Conservation (phyloP, 1,140 invertebrate genomes). For the Plutomurus gul region DNA sequence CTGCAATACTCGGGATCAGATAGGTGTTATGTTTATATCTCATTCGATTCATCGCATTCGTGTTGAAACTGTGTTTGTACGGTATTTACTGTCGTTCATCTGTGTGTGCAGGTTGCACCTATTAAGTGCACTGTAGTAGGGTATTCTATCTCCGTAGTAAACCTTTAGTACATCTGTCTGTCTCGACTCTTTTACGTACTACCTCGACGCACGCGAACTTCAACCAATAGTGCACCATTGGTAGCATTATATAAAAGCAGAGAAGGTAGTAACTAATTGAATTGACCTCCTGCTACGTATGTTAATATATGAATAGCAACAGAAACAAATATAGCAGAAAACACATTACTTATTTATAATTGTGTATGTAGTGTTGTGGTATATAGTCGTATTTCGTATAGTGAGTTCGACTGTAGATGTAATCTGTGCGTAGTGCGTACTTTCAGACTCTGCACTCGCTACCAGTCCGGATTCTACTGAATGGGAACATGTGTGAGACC, state of each 20-base stretch:
- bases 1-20: neutral
- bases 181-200: neutral
- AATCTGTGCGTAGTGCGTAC: neutral
- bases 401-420: neutral
- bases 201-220: neutral
- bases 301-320: neutral
- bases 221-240: neutral
- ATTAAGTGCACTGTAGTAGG: no score
- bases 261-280: constrained; percentile 1
- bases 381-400: neutral
- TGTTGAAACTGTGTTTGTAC: neutral
- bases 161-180: constrained; percentile 3
- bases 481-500: constrained; percentile 16
- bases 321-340: neutral
- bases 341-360: neutral
- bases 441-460: neutral
- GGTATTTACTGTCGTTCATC: neutral
- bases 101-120: constrained; percentile 13
- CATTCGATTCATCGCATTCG: neutral
- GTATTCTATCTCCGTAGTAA: no score
- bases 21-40: neutral
- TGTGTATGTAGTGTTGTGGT: neutral
- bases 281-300: constrained; percentile 6
- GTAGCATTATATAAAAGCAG: neutral
- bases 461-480: neutral